These are phyloP conservation scores for Achlya flavicornis DNA, from an alignment of 2,888 invertebrate species.

Conservation along the genomic window DNA sequence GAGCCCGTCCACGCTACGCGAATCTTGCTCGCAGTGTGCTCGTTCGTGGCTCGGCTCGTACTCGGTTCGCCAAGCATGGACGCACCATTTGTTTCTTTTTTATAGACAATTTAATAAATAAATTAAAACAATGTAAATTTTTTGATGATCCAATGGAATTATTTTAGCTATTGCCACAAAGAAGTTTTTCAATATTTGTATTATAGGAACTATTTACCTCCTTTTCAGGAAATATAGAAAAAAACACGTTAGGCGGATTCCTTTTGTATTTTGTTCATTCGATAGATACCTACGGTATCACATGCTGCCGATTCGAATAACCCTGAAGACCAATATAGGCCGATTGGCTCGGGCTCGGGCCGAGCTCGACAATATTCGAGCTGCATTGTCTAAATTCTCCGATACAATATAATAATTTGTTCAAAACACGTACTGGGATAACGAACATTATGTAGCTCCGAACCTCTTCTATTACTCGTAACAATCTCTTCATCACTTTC, in stretches of 20 bases:
- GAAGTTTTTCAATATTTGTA: neutral
- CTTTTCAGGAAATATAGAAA: conserved; percentile 5
- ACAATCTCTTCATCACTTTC: conserved; percentile 66
- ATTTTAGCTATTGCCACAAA: neutral
- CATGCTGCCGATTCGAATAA: conserved; percentile 29
- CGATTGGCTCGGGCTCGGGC: conserved; percentile 28
- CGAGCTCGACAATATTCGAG: conserved; percentile 26
- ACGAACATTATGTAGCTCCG: conserved; percentile 61
- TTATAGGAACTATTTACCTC: neutral
- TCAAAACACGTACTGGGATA: conserved; percentile 65
- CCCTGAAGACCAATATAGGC: conserved; percentile 31
- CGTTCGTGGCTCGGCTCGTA: too few species aligned
- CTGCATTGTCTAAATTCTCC: conserved; percentile 41
- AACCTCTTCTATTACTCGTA: conserved; percentile 52
- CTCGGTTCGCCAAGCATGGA: too few species aligned
- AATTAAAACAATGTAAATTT: too few species aligned
- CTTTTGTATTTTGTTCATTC: conserved; percentile 1
- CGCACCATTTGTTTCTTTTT: too few species aligned
- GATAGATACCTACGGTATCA: conserved; percentile 10
- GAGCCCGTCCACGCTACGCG: too few species aligned
- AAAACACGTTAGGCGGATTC: neutral
- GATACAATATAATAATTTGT: conserved; percentile 57
- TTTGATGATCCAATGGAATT: neutral
- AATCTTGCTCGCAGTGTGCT: too few species aligned
- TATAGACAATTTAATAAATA: too few species aligned